phyloP scores from a whole-genome alignment of 2,797 vertebrate species.

The Dendrocincla fuliginosa region DNA sequence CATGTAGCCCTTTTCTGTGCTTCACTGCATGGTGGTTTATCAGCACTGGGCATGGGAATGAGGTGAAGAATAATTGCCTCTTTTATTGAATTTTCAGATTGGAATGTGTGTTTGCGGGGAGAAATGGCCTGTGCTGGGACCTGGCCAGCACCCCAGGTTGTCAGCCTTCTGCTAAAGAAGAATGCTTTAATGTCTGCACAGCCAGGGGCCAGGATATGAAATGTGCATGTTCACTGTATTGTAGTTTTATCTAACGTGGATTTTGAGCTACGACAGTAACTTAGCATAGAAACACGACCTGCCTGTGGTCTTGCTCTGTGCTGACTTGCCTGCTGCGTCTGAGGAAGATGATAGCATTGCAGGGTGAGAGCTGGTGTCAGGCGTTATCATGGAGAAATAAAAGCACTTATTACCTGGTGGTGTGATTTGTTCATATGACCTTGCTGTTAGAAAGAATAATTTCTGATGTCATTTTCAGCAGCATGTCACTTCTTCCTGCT shows the following conservation, averaged over 20 bases:
- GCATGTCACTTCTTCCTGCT: not conserved
- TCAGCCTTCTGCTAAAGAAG: not conserved
- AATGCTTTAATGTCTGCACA: not conserved
- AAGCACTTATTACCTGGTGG: not conserved
- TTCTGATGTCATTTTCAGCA: not conserved
- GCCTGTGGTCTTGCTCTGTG: accelerated
- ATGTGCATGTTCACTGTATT: accelerated
- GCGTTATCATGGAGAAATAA: not conserved
- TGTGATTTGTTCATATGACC: not conserved
- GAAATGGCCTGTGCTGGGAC: not conserved
- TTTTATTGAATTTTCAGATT: constrained; percentile 7
- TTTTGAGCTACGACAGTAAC: not conserved
- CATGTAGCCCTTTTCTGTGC: not conserved
- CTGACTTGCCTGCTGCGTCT: not conserved
- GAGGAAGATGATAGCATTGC: not conserved
- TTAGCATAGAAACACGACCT: accelerated
- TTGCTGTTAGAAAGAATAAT: not conserved
- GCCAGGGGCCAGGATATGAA: not conserved
- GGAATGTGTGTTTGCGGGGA: not conserved
- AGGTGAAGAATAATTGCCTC: constrained; percentile 13
- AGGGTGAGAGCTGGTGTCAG: not conserved
- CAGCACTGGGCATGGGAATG: not conserved
- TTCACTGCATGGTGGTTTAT: not conserved
- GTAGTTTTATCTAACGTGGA: not conserved
- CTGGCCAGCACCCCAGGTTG: accelerated